A percentile compares a stretch with the other conserved stretches of the same genome.
These are phyloP conservation scores for Mustela lutreola DNA, from an alignment of 2,113 vertebrate genomes.

Conservation along the genomic window DNA sequence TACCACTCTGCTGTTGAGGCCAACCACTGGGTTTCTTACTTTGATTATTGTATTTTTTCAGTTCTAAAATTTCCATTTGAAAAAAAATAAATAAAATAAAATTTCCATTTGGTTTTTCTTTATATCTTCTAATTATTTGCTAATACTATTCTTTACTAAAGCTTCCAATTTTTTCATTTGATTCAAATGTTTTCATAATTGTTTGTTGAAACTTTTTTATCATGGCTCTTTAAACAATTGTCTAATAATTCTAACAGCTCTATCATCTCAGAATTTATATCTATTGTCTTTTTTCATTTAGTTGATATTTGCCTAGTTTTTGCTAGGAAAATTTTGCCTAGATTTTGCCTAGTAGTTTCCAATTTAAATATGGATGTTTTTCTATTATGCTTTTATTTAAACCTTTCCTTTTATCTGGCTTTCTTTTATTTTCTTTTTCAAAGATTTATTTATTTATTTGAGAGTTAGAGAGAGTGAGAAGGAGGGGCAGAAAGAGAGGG, in stretches of 20 bases:
- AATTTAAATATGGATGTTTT: conserved; percentile 12
- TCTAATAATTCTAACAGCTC: background rate
- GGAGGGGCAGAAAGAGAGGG: background rate
- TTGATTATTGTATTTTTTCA: background rate
- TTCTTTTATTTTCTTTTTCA: background rate
- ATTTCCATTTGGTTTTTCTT: background rate
- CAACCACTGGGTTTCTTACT: background rate
- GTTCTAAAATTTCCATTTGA: background rate
- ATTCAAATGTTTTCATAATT: background rate
- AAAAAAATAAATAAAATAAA: background rate
- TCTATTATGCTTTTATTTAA: background rate
- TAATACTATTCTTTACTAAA: background rate
- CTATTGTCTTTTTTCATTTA: background rate
- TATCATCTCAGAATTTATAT: background rate
- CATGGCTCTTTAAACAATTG: background rate
- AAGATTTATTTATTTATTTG: background rate
- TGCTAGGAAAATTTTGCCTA: background rate
- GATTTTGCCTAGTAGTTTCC: background rate
- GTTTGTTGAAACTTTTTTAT: background rate
- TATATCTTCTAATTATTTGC: background rate
- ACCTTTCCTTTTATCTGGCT: background rate
- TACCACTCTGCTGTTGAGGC: background rate
- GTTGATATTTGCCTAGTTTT: background rate
- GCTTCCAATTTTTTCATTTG: background rate
- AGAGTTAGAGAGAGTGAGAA: background rate